Evolutionary conservation across 2,888 invertebrate genomes (phyloP).

Genomic region (Hypomecis atomaria): DNA sequence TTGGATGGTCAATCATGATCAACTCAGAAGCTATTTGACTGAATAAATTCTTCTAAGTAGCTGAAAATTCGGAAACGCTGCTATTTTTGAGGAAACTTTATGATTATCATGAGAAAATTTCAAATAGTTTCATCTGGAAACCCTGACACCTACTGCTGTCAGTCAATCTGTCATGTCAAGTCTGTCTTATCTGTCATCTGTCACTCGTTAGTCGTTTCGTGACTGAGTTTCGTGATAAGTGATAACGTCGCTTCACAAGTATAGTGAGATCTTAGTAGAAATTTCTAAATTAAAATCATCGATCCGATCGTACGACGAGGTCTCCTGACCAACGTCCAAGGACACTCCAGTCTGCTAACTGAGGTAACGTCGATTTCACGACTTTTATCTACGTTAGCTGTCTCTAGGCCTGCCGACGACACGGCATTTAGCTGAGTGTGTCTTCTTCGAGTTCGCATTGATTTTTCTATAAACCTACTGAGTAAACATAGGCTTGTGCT

Average conservation of each 20-base stretch:
- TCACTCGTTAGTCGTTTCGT: too few species aligned
- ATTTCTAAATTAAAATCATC: conserved; percentile 31
- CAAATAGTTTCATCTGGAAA: too few species aligned
- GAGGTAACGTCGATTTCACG: conserved; percentile 28
- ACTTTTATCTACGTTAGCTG: conserved; percentile 33
- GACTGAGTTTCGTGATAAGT: conserved; percentile 1
- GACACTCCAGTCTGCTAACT: conserved; percentile 37
- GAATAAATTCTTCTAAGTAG: too few species aligned
- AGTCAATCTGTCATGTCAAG: too few species aligned
- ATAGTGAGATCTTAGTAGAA: conserved; percentile 8
- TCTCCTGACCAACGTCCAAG: conserved; percentile 58
- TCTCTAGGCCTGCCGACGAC: conserved; percentile 11
- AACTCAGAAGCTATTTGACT: too few species aligned
- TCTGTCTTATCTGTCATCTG: too few species aligned
- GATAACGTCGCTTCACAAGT: conserved; percentile 10
- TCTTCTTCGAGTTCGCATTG: conserved; percentile 55
- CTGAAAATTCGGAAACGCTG: too few species aligned
- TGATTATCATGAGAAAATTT: too few species aligned
- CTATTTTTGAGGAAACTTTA: too few species aligned
- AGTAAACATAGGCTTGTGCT: conserved; percentile 57
- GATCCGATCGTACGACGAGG: conserved; percentile 48
- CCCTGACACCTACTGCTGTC: too few species aligned
- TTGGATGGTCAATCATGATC: too few species aligned
- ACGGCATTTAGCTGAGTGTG: not conserved
- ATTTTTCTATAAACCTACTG: conserved; percentile 67